Percentiles rank a stretch among this genome's conserved stretches.
phyloP scores from a whole-genome alignment of 2,888 invertebrate species.

The Pilophorus perplexus region DNA sequence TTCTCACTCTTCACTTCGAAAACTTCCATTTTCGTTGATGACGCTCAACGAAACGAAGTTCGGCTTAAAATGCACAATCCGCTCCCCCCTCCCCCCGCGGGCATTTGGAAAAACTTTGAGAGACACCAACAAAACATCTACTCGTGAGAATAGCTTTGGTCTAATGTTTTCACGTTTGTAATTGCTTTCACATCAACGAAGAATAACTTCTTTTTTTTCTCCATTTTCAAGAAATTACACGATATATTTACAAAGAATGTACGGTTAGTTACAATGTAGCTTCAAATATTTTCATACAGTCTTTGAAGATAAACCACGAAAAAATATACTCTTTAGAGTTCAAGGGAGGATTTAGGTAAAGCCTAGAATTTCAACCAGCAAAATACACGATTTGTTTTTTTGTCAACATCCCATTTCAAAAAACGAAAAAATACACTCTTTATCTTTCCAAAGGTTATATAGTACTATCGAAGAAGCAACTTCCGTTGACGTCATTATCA shows the following conservation, averaged over 20 bases:
- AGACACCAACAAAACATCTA: too few species aligned
- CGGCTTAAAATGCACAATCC: too few species aligned
- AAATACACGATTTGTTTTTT: slow-evolving; percentile 12
- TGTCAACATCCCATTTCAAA: slow-evolving; percentile 9
- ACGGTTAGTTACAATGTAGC: slow-evolving; percentile 19
- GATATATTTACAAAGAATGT: slow-evolving; percentile 29
- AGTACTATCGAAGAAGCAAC: neutral
- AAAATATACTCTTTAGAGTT: slow-evolving; percentile 20
- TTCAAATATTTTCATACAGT: slow-evolving; percentile 23
- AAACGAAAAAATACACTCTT: neutral
- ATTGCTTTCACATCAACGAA: slow-evolving; percentile 8
- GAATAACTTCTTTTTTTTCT: neutral
- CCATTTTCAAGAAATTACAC: slow-evolving; percentile 6
- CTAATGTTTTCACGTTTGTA: slow-evolving; percentile 5
- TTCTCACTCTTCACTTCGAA: too few species aligned
- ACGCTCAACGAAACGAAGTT: slow-evolving; percentile 5
- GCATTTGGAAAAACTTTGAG: too few species aligned
- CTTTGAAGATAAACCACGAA: slow-evolving; percentile 29
- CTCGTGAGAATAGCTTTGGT: neutral
- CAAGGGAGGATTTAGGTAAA: slow-evolving; percentile 17
- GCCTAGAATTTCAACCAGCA: slow-evolving; percentile 19
- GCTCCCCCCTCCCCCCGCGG: too few species aligned
- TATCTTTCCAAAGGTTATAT: neutral
- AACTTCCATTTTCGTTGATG: slow-evolving; percentile 8
- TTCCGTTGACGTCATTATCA: slow-evolving; percentile 14